Conservation (phyloP, 2,888 invertebrate genomes). For the Acanthosepion esculentum region DNA sequence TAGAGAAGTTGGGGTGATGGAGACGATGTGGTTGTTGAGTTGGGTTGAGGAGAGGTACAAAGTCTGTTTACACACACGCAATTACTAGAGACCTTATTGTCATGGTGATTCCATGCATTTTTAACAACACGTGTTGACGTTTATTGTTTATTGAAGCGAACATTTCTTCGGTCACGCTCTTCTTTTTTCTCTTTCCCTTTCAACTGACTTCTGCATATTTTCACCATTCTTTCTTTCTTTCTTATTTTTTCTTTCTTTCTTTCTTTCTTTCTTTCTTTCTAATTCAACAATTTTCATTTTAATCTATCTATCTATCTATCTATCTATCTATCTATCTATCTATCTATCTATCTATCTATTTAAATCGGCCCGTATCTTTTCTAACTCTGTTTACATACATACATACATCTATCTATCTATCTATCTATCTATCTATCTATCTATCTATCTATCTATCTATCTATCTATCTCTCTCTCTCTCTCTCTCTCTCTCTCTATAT, state of each 20-base stretch:
- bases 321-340: not conserved
- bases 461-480: too few species aligned
- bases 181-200: not conserved
- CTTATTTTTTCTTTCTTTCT: not conserved
- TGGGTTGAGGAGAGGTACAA: not conserved
- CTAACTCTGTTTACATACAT: not conserved
- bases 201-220: not conserved
- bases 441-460: too few species aligned
- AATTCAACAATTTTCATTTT: too few species aligned
- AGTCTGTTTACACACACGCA: not conserved
- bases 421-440: not conserved
- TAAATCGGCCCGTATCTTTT: too few species aligned
- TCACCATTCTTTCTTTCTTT: not conserved
- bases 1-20: not conserved
- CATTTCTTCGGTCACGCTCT: not conserved
- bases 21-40: not conserved
- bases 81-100: not conserved
- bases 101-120: not conserved
- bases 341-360: too few species aligned
- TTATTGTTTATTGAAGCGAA: not conserved
- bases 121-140: not conserved
- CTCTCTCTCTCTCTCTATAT: too few species aligned
- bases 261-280: too few species aligned
- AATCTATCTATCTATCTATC: too few species aligned
- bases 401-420: not conserved